Evolutionary conservation across 2,113 vertebrate species (phyloP).

Genomic region (Procapra przewalskii): DNA sequence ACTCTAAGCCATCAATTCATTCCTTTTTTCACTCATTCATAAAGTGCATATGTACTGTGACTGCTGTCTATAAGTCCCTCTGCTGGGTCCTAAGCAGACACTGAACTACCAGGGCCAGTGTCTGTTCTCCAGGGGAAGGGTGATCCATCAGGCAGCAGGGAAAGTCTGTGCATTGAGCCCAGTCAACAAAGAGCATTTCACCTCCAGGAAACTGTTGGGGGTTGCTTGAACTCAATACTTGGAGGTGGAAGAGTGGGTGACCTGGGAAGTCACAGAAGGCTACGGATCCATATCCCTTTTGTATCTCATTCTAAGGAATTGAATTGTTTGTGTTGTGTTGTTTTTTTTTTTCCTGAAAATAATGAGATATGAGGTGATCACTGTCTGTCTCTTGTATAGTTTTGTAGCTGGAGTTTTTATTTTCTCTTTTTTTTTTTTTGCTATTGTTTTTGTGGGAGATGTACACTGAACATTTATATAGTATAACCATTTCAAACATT

Average conservation of each 20-base stretch:
- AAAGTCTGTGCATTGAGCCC: not conserved
- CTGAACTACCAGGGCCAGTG: rapidly evolving
- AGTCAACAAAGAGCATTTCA: not conserved
- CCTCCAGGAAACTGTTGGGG: not conserved
- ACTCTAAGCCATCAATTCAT: too few relatives aligned
- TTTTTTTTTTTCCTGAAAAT: not conserved
- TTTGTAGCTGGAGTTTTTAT: too few relatives aligned
- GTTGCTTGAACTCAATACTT: not conserved
- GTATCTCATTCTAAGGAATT: not conserved
- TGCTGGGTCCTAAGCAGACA: not conserved
- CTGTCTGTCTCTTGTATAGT: not conserved
- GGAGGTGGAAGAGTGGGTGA: rapidly evolving
- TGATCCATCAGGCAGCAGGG: not conserved
- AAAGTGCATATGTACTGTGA: rapidly evolving
- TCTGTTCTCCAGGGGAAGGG: not conserved
- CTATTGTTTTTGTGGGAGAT: not conserved
- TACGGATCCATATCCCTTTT: not conserved
- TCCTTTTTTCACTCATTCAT: not conserved
- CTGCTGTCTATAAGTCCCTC: rapidly evolving
- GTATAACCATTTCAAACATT: not conserved
- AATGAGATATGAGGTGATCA: not conserved
- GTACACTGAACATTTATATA: not conserved
- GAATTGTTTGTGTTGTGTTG: too few relatives aligned
- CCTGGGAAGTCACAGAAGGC: not conserved
- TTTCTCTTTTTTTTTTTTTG: not conserved